These are phyloP conservation scores for Arremon brunneinucha DNA, from an alignment of 2,797 vertebrate species.

Conservation along the genomic window DNA sequence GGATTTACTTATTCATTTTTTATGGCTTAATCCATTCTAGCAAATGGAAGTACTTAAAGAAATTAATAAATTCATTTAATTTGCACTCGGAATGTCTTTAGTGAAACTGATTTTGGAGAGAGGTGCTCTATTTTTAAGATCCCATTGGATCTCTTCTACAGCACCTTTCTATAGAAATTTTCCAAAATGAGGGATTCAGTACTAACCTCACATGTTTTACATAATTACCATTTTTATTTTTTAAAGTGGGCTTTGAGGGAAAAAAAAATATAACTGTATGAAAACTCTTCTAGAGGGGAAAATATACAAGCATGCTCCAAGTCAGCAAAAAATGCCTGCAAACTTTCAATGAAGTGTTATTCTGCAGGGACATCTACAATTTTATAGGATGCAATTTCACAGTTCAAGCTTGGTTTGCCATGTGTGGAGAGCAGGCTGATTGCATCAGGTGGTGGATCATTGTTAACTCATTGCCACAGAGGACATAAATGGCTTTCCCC, in stretches of 20 bases:
- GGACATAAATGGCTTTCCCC: conserved; percentile 13
- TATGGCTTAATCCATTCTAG: background rate
- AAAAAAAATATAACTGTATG: background rate
- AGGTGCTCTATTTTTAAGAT: background rate
- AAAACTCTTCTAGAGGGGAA: background rate
- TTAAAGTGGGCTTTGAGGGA: background rate
- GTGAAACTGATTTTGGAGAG: background rate
- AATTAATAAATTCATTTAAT: background rate
- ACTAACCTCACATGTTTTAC: background rate
- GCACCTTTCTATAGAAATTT: background rate
- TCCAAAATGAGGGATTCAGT: background rate
- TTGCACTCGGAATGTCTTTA: background rate
- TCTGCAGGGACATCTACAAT: conserved; percentile 16
- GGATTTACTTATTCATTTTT: background rate
- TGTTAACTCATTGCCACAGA: conserved; percentile 35
- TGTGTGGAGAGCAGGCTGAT: conserved; percentile 30
- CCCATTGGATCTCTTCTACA: background rate
- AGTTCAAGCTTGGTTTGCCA: conserved; percentile 42
- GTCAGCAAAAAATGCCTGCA: conserved; percentile 35
- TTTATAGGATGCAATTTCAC: conserved; percentile 49
- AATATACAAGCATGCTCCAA: conserved; percentile 3
- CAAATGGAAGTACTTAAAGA: background rate
- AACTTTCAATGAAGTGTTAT: conserved; percentile 40
- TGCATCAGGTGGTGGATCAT: conserved; percentile 17
- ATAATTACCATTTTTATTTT: conserved; percentile 20